These are phyloP conservation scores for Pluvianellus socialis DNA, from an alignment of 2,113 vertebrate genomes.

Conservation along the genomic window DNA sequence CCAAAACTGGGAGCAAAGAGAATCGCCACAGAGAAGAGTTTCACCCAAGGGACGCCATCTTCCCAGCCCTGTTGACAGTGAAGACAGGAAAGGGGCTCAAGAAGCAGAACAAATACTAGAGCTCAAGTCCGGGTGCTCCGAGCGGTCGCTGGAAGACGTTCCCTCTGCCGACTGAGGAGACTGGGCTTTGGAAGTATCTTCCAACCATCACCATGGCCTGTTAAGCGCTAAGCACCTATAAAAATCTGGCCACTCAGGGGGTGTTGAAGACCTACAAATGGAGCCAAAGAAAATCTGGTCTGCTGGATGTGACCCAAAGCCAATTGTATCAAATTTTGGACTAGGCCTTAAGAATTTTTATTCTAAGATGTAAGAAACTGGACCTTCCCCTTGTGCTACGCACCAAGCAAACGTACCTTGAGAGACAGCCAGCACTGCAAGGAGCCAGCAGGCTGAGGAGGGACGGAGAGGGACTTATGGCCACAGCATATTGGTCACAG, in stretches of 20 bases:
- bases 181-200: neutral
- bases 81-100: neutral
- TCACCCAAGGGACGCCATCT: neutral
- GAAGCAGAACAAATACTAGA: neutral
- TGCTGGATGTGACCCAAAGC: neutral
- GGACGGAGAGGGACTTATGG: neutral
- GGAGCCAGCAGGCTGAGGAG: neutral
- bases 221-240: neutral
- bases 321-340: neutral
- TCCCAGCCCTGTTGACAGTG: accelerated
- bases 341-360: neutral
- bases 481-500: neutral
- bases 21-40: neutral
- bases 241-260: neutral
- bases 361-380: neutral
- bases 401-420: accelerated
- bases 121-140: neutral
- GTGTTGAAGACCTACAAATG: neutral
- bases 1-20: neutral
- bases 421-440: neutral
- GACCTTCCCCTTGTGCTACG: neutral
- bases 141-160: neutral
- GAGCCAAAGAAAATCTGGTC: conserved; percentile 23
- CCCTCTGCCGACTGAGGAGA: neutral
- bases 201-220: neutral